Base-by-base conservation (phyloP, 2,797 vertebrate species). In the Iguana delicatissima region DNA sequence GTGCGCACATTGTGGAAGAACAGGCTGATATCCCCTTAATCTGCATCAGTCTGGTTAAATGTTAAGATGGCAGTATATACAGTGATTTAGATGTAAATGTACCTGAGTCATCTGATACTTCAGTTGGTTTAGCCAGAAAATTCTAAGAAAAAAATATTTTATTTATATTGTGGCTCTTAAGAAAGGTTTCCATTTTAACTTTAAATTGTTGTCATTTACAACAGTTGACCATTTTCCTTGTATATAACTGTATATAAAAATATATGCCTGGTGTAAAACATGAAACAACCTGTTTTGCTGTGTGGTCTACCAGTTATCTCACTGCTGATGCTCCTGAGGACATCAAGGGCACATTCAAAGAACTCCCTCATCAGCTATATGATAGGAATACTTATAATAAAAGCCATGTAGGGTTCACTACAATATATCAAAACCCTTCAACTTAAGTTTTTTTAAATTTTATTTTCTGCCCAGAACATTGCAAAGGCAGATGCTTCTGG, bases 331-430 rank as follows among this genome's bases (percentile, higher is more conserved):
- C 80, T 69, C 46, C 26, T 80, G 26, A 18, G 84, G 57, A n/a
- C 38, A 89, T 6, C 89, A 29, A 72, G 22, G 10, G 18, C 9
- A 89, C 92, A 46, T 46, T 46, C 42, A 46, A 20, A 52, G 26
- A 89, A 85, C 64, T 73, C 87, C 89, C 73, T 92, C 81, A 91
- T 86, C 86, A 91, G 92, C 91, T 80, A 42, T 4, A 64, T 52
- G 32, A n/a, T 46, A n/a, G 32, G 74, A 80, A 74, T 46, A 46
- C 74, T 93, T 93, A 86, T 14, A 14, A 87, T 86, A 90, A 85
- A 7, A 76, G 14, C 92, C 87, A 42, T 80, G 42, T 76, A 85
- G 86, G 86, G 89, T 84, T 90, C 86, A 64, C 38, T 72, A 52
- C 84, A 92, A 74, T 85, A 84, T 38, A 2, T 88, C 64, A 84